These are phyloP conservation scores for Axea sp. DNA, from an alignment of 2,888 invertebrate genomes.

Conservation along the genomic window DNA sequence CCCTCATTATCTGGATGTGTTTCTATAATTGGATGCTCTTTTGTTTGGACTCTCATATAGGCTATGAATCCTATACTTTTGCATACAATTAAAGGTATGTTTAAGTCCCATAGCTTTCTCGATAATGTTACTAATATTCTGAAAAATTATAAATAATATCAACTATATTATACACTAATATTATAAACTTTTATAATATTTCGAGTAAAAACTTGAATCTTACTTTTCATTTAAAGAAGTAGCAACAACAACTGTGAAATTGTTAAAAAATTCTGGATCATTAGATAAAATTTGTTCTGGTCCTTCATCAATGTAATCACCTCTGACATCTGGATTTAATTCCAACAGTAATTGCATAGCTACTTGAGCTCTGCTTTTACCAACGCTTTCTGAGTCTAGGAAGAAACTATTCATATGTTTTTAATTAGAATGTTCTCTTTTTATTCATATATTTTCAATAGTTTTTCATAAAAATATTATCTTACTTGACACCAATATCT, in stretches of 20 bases:
- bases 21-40: slow-evolving; percentile 92
- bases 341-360: slow-evolving; percentile 91
- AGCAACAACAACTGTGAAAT: slow-evolving; percentile 92
- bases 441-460: too few species aligned
- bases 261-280: slow-evolving; percentile 92
- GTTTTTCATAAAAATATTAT: slow-evolving; percentile 15
- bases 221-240: slow-evolving; percentile 87
- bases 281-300: slow-evolving; percentile 91
- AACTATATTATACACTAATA: background rate
- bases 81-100: slow-evolving; percentile 92
- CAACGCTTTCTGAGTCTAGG: slow-evolving; percentile 89
- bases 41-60: slow-evolving; percentile 91
- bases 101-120: slow-evolving; percentile 89
- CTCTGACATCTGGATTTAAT: slow-evolving; percentile 94
- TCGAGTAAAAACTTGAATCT: too few species aligned
- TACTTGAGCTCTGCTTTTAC: slow-evolving; percentile 90
- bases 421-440: background rate
- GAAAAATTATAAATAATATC: slow-evolving; percentile 61
- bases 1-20: slow-evolving; percentile 95
- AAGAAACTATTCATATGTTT: slow-evolving; percentile 87
- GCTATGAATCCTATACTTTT: slow-evolving; percentile 96
- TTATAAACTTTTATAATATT: too few species aligned
- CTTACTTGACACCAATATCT: slow-evolving; percentile 95
- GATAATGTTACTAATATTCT: slow-evolving; percentile 88
- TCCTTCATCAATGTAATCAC: slow-evolving; percentile 94